phyloP scores from a whole-genome alignment of 2,797 vertebrate genomes.

The Alcedo quadribrachys region DNA sequence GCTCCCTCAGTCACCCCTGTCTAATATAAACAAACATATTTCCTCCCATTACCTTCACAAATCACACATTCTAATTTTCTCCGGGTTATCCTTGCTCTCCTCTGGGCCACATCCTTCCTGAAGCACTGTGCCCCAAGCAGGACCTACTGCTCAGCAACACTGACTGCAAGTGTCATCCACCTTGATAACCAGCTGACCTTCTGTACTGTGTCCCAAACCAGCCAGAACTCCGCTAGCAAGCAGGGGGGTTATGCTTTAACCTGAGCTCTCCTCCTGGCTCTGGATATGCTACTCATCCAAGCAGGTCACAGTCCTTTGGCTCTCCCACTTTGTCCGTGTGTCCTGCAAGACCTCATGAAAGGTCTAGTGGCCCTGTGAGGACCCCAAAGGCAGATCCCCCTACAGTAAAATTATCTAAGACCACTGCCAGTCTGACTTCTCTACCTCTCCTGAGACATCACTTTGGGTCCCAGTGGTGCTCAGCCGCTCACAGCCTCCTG shows the following conservation, averaged over 20 bases:
- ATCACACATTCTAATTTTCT: background rate
- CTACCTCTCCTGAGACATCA: background rate
- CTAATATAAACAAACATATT: background rate
- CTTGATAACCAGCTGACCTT: background rate
- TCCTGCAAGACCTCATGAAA: background rate
- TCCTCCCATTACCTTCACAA: constrained; percentile 13
- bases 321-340: background rate
- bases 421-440: background rate
- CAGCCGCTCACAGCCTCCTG: rapidly evolving
- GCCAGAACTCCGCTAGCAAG: background rate
- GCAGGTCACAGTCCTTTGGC: background rate
- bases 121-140: background rate
- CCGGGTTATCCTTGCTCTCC: background rate
- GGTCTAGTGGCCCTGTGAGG: rapidly evolving
- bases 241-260: constrained; percentile 42
- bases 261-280: background rate
- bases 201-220: background rate
- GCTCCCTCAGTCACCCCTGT: background rate
- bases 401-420: background rate
- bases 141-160: background rate
- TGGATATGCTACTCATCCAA: rapidly evolving
- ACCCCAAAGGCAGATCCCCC: background rate
- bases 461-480: rapidly evolving
- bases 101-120: constrained; percentile 12
- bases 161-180: background rate